A percentile compares a stretch with the other conserved stretches of the same genome.
Evolutionary conservation across 2,113 vertebrate genomes (phyloP).

Genomic region (Campylorhamphus procurvoides): DNA sequence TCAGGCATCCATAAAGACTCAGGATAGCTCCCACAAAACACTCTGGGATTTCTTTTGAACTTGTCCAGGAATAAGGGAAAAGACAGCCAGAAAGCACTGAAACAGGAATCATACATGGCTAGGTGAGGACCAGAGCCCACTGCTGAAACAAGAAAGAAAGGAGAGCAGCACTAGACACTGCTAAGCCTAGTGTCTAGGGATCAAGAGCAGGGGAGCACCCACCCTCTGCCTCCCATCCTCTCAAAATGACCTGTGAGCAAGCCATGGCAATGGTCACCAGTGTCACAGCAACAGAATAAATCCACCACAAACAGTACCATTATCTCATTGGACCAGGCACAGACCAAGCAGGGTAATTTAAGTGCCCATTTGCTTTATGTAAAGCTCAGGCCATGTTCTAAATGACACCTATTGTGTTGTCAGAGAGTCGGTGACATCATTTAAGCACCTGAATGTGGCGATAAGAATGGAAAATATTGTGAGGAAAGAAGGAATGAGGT

Average conservation of each 20-base stretch:
- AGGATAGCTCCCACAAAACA: neutral
- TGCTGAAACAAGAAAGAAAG: no score
- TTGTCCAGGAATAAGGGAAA: neutral
- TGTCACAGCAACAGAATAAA: neutral
- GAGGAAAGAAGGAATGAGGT: neutral
- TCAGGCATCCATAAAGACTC: neutral
- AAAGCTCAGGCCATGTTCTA: neutral
- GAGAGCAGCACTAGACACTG: neutral
- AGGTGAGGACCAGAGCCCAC: neutral
- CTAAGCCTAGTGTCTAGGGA: neutral
- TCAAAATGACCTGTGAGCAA: accelerated
- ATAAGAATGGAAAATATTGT: neutral
- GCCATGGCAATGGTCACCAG: neutral
- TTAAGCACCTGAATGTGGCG: accelerated
- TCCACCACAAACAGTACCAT: neutral
- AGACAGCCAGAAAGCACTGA: neutral
- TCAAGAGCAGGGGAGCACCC: neutral
- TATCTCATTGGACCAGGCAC: neutral
- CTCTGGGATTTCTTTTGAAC: neutral
- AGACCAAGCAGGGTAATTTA: neutral
- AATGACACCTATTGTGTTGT: neutral
- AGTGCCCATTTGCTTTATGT: neutral
- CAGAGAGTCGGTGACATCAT: neutral
- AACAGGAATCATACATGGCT: accelerated
- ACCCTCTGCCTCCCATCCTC: neutral